Evolutionary conservation across 1,140 invertebrate genomes (phyloP).

Genomic region (Brachionus rotundiformis): DNA sequence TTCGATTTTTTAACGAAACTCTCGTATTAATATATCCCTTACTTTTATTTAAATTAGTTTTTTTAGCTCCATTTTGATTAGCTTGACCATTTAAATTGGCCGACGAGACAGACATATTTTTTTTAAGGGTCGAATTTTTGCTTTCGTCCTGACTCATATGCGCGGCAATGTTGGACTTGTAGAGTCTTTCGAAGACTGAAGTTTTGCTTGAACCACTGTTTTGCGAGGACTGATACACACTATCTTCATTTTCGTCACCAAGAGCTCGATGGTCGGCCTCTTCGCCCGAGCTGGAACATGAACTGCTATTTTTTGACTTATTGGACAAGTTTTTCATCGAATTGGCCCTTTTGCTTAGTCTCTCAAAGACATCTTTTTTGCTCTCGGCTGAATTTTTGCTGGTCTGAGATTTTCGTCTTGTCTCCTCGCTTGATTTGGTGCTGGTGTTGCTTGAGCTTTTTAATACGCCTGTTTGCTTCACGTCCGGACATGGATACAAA

Average conservation of each 20-base stretch:
- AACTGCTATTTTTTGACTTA: neutral
- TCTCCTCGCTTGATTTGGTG: neutral
- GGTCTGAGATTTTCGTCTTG: neutral
- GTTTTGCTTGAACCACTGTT: conserved; percentile 8
- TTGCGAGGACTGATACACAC: neutral
- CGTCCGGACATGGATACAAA: conserved; percentile 23
- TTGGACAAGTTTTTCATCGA: conserved; percentile 39
- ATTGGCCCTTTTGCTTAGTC: conserved; percentile 10
- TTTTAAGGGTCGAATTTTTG: conserved; percentile 27
- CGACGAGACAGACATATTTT: conserved; percentile 43
- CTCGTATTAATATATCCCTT: conserved; percentile 7
- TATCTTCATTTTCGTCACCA: neutral
- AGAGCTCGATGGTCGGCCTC: neutral
- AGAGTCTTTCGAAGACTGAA: conserved; percentile 37
- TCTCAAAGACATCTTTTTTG: conserved; percentile 39
- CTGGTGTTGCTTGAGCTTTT: neutral
- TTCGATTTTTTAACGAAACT: neutral
- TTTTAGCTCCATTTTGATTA: neutral
- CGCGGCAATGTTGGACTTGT: conserved; percentile 49
- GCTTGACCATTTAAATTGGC: conserved; percentile 33
- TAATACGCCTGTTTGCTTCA: neutral
- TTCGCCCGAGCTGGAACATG: neutral
- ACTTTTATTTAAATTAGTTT: neutral
- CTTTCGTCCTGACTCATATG: conserved; percentile 29
- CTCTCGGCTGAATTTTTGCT: neutral